phyloP scores from a whole-genome alignment of 1,140 invertebrate genomes.

The Helicoverpa zea region DNA sequence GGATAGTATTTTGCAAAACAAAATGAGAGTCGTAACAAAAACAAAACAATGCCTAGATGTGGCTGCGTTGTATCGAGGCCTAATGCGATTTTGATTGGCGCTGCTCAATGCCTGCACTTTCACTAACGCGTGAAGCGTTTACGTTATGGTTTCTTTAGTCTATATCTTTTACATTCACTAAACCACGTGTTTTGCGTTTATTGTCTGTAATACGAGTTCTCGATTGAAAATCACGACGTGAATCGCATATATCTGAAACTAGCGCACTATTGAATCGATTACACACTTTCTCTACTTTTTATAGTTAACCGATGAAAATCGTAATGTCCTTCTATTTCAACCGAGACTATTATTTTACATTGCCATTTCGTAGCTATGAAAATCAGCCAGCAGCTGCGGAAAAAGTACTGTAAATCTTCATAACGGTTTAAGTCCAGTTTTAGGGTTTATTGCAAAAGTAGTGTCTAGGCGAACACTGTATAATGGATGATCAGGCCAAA shows the following conservation, averaged over 20 bases:
- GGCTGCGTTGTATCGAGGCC: constrained; percentile 51
- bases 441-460: constrained; percentile 37
- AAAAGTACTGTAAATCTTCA: constrained; percentile 14
- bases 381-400: not conserved
- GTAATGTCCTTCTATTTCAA: constrained; percentile 25
- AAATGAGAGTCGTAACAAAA: constrained; percentile 14
- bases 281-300: constrained; percentile 44
- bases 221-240: constrained; percentile 48
- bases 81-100: constrained; percentile 82
- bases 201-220: constrained; percentile 42
- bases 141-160: constrained; percentile 52
- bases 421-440: constrained; percentile 32
- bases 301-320: constrained; percentile 10
- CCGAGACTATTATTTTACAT: not conserved
- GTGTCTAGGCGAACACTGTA: constrained; percentile 33
- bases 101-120: constrained; percentile 73
- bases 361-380: not conserved
- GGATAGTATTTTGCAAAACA: not conserved
- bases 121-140: constrained; percentile 66
- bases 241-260: constrained; percentile 47
- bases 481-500: constrained; percentile 56
- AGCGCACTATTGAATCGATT: constrained; percentile 34
- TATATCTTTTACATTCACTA: constrained; percentile 52
- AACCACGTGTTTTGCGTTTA: constrained; percentile 54
- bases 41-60: constrained; percentile 51